Evolutionary conservation across 2,797 vertebrate species (phyloP), one percentile per base, ranked within the genome.

Genomic region (Diplodus sargus): DNA sequence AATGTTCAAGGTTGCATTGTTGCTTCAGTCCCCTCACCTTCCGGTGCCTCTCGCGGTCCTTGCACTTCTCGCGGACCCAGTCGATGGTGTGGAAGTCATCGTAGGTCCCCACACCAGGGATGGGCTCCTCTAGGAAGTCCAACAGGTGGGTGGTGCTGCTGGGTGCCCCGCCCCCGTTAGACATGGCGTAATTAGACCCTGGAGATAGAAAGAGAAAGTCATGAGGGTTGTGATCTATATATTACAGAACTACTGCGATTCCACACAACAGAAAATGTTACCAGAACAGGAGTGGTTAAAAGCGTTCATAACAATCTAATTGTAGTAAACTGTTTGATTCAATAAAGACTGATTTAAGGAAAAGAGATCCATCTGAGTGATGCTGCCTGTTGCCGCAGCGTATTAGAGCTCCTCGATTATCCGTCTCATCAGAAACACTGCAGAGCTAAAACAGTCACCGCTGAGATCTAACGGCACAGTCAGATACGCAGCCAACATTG

Each of bases 1-100:
- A 45, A 56, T 16, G 28, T 10, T 25, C 12, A 15, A 39, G 18
- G 30, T 56, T 53, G 17, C 28, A 15, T 16, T 59, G 57, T 1
- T 0, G 7, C 1, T 0, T 57, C 0, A 0, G 20, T 1, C 10
- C 48, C 47, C 79, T 84, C 95, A 99, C 98, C 96, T 98, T 96
- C 84, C 98, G 95, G 62, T 99, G 98, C 49, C 98, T 94, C 90
- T 99, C 98, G 45, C 98, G 96, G 92, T 99, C 98, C 91, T 99
- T 99, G 95, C 97, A 99, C 79, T 99, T 99, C 90, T 99, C 98
- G 17, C 98, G 95, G 71, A 99, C 98, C 98, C 98, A 99, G 80
- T 99, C 98, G 72, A 99, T 99, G 84, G 98, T 99, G 92, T 99
- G 98, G 94, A 99, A 99, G 92, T 99, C 98, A 84, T 99, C 98